A percentile compares a stretch with the other conserved stretches of the same genome.
phyloP scores from a whole-genome alignment of 2,113 vertebrate genomes.

The Sakesphorus luctuosus region DNA sequence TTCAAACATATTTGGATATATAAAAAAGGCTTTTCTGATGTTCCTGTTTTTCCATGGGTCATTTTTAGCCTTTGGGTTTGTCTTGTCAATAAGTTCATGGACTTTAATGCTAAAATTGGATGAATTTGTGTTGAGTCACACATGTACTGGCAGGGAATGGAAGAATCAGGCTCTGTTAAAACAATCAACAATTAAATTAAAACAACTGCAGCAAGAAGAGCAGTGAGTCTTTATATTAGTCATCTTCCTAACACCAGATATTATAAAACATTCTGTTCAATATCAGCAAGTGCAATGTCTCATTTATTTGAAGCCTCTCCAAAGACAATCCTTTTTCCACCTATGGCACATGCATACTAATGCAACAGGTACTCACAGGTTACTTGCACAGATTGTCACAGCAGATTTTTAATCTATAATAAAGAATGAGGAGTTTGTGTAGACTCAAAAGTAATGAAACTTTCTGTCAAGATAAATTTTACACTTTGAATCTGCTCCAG shows the following conservation, averaged over 20 bases:
- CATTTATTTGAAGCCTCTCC: conserved; percentile 34
- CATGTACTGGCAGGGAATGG: not conserved
- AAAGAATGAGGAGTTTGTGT: conserved; percentile 69
- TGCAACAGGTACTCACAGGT: conserved; percentile 40
- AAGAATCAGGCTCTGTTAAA: not conserved
- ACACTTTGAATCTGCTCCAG: conserved; percentile 77
- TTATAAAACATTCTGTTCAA: not conserved
- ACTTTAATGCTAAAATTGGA: not conserved
- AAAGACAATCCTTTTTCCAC: conserved; percentile 18
- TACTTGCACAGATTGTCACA: conserved; percentile 47
- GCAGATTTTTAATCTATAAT: conserved; percentile 69
- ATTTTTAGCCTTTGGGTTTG: not conserved
- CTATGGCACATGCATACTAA: not conserved
- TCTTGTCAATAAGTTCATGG: not conserved
- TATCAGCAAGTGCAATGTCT: not conserved
- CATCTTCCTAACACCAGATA: not conserved
- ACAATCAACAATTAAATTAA: not conserved
- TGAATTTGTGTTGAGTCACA: not conserved
- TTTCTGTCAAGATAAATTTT: conserved; percentile 86
- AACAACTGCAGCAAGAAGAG: not conserved
- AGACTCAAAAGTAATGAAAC: conserved; percentile 79
- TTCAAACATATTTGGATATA: not conserved
- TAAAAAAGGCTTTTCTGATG: not conserved
- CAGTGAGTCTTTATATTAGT: not conserved
- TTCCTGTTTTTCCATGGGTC: not conserved